These are phyloP conservation scores for Plagodis dolabraria DNA, from an alignment of 2,888 invertebrate genomes.

Conservation along the genomic window DNA sequence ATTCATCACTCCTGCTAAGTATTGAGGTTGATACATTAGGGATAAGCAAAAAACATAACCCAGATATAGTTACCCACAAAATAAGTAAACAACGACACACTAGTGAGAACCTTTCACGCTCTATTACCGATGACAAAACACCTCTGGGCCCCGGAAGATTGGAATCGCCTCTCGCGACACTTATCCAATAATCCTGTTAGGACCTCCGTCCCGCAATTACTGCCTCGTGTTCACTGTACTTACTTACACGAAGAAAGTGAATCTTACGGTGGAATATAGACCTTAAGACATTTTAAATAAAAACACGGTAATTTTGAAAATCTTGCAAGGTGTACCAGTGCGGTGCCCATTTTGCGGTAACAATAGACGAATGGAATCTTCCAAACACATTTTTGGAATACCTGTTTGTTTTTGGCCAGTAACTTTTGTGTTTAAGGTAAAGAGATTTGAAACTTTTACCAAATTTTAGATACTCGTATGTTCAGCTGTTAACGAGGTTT, in stretches of 20 bases:
- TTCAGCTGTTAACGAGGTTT: too few species aligned
- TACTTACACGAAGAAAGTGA: conserved; percentile 2
- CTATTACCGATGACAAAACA: conserved; percentile 10
- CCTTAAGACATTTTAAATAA: conserved; percentile 1
- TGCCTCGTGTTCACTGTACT: conserved; percentile 9
- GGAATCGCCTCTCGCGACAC: conserved; percentile 28
- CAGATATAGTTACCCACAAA: neutral
- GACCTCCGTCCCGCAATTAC: conserved; percentile 14
- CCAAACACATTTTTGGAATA: too few species aligned
- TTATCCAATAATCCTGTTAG: conserved; percentile 28
- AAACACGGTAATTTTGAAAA: neutral
- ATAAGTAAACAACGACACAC: neutral
- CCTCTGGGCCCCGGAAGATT: conserved; percentile 25
- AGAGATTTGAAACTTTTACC: too few species aligned
- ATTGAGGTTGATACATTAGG: too few species aligned
- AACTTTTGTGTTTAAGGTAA: too few species aligned
- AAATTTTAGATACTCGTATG: too few species aligned
- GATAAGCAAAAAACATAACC: too few species aligned
- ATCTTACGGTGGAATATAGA: conserved; percentile 1
- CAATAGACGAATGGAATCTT: too few species aligned
- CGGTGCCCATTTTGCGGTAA: too few species aligned
- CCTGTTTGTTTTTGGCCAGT: too few species aligned
- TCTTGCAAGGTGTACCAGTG: too few species aligned
- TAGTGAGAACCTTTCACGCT: conserved; percentile 5
- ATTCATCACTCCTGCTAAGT: too few species aligned